These are phyloP conservation scores for Clostera curtula DNA, from an alignment of 2,888 invertebrate genomes.

Conservation along the genomic window DNA sequence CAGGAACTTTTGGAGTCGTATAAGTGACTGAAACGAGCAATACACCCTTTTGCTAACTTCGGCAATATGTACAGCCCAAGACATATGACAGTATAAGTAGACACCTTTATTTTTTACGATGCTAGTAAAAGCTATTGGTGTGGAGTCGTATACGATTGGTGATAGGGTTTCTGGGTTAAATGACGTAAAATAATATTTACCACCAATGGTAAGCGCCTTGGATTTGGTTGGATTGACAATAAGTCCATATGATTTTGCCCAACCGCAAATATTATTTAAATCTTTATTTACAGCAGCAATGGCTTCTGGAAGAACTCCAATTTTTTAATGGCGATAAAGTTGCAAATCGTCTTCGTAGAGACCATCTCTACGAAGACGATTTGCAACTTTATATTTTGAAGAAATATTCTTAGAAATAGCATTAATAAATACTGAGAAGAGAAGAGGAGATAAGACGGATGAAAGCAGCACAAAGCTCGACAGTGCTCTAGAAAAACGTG, in stretches of 20 bases:
- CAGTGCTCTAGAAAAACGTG: no score
- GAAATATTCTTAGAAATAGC: not conserved
- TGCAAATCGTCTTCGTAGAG: not conserved
- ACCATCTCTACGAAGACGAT: no score
- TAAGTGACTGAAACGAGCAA: not conserved
- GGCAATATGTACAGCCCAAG: not conserved
- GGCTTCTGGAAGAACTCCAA: not conserved
- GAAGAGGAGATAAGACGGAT: not conserved
- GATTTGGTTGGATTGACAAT: not conserved
- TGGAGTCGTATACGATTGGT: not conserved
- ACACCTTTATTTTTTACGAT: not conserved
- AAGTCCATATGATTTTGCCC: not conserved
- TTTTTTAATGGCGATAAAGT: not conserved
- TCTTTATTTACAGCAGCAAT: not conserved
- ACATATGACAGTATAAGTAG: not conserved
- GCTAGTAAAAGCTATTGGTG: not conserved
- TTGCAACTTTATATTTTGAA: not conserved
- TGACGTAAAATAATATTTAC: not conserved
- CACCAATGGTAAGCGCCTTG: not conserved
- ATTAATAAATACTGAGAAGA: not conserved
- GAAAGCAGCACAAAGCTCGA: no score
- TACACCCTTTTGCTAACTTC: not conserved
- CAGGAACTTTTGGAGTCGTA: not conserved
- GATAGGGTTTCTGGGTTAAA: not conserved
- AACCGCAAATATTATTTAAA: not conserved